phyloP scores from a whole-genome alignment of 2,888 invertebrate genomes.

The Brenthis hecate region DNA sequence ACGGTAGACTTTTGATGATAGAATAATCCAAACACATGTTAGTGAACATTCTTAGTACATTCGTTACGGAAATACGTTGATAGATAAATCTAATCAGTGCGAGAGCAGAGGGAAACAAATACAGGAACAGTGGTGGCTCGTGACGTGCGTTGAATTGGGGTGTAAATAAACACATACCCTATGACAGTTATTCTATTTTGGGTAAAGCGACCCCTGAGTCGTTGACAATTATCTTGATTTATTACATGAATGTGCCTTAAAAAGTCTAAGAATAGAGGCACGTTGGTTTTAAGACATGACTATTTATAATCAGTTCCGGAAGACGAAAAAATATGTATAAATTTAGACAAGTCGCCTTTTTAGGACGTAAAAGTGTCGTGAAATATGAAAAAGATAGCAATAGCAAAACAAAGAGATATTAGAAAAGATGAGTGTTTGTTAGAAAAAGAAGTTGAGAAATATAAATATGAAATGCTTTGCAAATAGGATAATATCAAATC shows the following conservation, averaged over 20 bases:
- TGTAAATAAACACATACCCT: conserved; percentile 32
- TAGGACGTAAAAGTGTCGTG: neutral
- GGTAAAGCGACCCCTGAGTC: conserved; percentile 16
- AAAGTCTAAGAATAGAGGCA: conserved; percentile 12
- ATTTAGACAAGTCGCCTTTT: neutral
- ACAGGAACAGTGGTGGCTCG: conserved; percentile 25
- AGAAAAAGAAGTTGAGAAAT: neutral
- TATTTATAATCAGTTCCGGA: conserved; percentile 8
- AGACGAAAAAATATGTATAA: conserved; percentile 3
- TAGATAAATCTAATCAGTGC: conserved; percentile 30
- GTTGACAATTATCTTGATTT: conserved; percentile 30
- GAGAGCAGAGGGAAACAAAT: conserved; percentile 16
- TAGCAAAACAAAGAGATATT: too few species aligned
- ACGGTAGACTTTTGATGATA: too few species aligned
- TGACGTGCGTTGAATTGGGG: conserved; percentile 33
- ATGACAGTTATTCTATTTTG: conserved; percentile 36
- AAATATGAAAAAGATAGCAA: too few species aligned
- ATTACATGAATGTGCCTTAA: conserved; percentile 24
- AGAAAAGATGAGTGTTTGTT: too few species aligned
- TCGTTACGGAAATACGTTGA: conserved; percentile 23
- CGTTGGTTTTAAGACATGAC: neutral
- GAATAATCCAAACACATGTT: conserved; percentile 25
- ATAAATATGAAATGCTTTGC: neutral
- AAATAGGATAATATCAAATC: conserved; percentile 3
- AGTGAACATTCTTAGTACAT: conserved; percentile 15